phyloP scores from a whole-genome alignment of 2,113 vertebrate species.

The Phylloscopus trochiloides region DNA sequence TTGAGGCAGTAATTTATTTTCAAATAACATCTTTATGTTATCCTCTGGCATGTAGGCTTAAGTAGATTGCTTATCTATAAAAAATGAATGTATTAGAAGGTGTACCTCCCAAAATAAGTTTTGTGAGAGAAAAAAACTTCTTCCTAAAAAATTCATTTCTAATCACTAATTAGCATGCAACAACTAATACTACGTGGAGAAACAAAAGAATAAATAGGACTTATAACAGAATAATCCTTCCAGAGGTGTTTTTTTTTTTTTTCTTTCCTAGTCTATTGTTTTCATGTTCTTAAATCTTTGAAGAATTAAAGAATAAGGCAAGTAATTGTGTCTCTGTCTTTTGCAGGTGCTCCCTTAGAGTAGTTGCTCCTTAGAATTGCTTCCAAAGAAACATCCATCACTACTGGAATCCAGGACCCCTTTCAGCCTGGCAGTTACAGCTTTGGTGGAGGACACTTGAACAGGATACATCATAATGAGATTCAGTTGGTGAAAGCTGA shows the following conservation, averaged over 20 bases:
- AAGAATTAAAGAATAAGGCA: background rate
- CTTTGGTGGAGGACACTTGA: background rate
- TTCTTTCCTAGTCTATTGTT: background rate
- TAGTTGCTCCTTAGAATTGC: background rate
- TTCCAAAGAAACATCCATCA: background rate
- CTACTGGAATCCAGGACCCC: background rate
- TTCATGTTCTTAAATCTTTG: background rate
- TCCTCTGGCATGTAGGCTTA: background rate
- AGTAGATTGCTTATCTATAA: background rate
- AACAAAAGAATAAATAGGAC: slow-evolving; percentile 7
- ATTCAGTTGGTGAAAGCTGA: background rate
- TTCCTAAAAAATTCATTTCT: background rate
- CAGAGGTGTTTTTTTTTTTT: background rate
- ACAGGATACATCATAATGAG: accelerated
- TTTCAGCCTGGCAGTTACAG: background rate
- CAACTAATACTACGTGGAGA: background rate
- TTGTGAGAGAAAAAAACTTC: background rate
- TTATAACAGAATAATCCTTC: slow-evolving; percentile 6
- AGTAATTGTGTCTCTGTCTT: background rate
- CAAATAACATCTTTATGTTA: background rate
- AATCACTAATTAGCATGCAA: slow-evolving; percentile 30
- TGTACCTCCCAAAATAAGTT: background rate
- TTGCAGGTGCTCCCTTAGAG: background rate
- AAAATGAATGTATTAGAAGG: background rate
- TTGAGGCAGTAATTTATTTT: slow-evolving; percentile 30